Percentiles rank a stretch among this genome's conserved stretches.
These are phyloP conservation scores for Entelurus aequoreus DNA, from an alignment of 2,113 vertebrate genomes.

Conservation along the genomic window DNA sequence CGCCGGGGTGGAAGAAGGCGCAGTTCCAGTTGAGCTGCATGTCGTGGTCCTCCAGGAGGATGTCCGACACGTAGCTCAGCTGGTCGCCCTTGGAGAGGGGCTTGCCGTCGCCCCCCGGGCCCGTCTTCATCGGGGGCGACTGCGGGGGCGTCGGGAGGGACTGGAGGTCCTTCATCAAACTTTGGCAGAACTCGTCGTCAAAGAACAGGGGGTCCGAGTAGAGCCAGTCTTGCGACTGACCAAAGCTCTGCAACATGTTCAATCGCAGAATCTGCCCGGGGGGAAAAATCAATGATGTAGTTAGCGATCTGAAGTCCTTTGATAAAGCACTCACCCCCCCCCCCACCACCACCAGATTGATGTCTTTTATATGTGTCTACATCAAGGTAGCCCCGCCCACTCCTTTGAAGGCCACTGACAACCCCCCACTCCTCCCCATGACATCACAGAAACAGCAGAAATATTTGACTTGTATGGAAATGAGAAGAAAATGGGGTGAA, in stretches of 20 bases:
- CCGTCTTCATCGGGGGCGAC: constrained; percentile 65
- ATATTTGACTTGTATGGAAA: too few relatives aligned
- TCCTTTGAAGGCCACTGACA: neutral
- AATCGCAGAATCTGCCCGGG: constrained; percentile 35
- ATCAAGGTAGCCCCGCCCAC: constrained; percentile 31
- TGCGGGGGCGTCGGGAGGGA: constrained; percentile 68
- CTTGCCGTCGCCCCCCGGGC: constrained; percentile 22
- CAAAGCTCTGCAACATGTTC: constrained; percentile 70
- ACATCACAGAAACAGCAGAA: constrained; percentile 54
- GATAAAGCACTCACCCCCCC: constrained; percentile 28
- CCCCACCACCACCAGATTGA: neutral
- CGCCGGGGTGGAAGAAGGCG: constrained; percentile 42
- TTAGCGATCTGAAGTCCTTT: constrained; percentile 4
- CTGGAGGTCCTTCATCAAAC: constrained; percentile 72
- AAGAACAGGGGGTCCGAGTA: constrained; percentile 72
- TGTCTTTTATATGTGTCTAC: constrained; percentile 54
- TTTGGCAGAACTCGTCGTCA: constrained; percentile 72
- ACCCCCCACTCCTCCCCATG: constrained; percentile 14
- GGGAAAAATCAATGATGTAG: neutral
- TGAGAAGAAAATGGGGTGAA: too few relatives aligned
- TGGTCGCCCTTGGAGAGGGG: constrained; percentile 72
- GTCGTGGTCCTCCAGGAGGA: constrained; percentile 72
- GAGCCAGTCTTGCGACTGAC: constrained; percentile 70
- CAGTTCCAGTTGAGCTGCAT: constrained; percentile 65
- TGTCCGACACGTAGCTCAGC: constrained; percentile 72